Evolutionary conservation across 2,797 vertebrate genomes (phyloP).

Genomic region (Rhodeus uyekii): DNA sequence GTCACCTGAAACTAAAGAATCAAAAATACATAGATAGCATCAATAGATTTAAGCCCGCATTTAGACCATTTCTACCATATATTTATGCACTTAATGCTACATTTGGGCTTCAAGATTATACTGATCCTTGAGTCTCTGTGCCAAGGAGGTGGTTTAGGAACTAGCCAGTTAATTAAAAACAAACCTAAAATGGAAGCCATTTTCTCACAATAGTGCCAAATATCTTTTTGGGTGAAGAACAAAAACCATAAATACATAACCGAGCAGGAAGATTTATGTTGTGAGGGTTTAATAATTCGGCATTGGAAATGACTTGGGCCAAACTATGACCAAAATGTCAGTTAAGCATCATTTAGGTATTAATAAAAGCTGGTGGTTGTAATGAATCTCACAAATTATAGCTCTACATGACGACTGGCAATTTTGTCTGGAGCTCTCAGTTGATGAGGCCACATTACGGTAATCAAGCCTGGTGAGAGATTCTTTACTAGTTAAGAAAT

Average conservation of each 20-base stretch:
- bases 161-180: constrained; percentile 23
- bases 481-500: neutral
- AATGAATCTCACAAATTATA: constrained; percentile 30
- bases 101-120: neutral
- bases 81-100: neutral
- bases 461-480: neutral
- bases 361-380: constrained; percentile 26
- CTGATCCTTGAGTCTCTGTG: neutral
- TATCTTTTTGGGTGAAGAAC: neutral
- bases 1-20: neutral
- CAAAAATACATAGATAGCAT: neutral
- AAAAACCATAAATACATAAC: constrained; percentile 1
- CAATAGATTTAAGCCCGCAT: neutral
- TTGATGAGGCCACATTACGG: neutral
- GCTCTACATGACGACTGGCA: constrained; percentile 7
- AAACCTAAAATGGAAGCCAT: neutral
- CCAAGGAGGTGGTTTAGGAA: constrained; percentile 15
- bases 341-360: constrained; percentile 18
- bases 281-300: neutral
- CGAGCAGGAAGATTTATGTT: constrained; percentile 18
- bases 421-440: neutral
- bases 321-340: constrained; percentile 3
- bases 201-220: constrained; percentile 13
- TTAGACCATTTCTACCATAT: neutral
- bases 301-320: constrained; percentile 10